Conservation (phyloP, 2,797 vertebrate genomes). For the Takifugu rubripes region DNA sequence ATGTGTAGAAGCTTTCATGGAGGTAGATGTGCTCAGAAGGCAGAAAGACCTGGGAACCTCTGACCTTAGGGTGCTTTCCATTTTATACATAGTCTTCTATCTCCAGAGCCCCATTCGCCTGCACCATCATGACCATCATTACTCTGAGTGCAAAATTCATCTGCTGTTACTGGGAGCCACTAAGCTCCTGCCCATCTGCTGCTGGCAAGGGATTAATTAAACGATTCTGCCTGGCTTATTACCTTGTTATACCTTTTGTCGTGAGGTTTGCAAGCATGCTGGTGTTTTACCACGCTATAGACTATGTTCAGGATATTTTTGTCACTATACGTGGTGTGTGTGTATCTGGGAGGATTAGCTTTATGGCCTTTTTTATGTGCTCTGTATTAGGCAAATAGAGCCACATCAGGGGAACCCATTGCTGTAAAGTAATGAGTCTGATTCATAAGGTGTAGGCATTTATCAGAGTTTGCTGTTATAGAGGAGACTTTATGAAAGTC, state of each 20-base stretch:
- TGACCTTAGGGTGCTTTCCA: slow-evolving; percentile 36
- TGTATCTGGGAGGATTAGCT: slow-evolving; percentile 9
- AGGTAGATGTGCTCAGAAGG: slow-evolving; percentile 3
- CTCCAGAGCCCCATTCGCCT: slow-evolving; percentile 12
- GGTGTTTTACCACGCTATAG: slow-evolving; percentile 16
- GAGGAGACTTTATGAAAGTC: slow-evolving; percentile 44
- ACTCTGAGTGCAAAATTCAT: slow-evolving; percentile 57
- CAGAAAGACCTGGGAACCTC: slow-evolving; percentile 15
- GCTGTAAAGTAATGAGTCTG: slow-evolving; percentile 8
- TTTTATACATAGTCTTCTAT: slow-evolving; percentile 30
- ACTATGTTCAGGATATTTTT: background rate
- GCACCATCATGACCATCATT: slow-evolving; percentile 39
- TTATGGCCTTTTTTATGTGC: slow-evolving; percentile 10
- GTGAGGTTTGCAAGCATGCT: too few species aligned
- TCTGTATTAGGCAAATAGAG: slow-evolving; percentile 21
- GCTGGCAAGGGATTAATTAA: slow-evolving; percentile 61
- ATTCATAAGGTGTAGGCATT: slow-evolving; percentile 37
- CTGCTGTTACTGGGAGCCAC: slow-evolving; percentile 49
- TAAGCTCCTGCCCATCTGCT: slow-evolving; percentile 61
- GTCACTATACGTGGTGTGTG: slow-evolving; percentile 1
- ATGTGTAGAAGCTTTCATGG: slow-evolving; percentile 22
- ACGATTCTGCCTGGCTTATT: slow-evolving; percentile 42
- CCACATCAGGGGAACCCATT: slow-evolving; percentile 28
- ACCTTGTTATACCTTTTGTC: slow-evolving; percentile 47
- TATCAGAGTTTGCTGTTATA: slow-evolving; percentile 41